Evolutionary conservation across 2,113 vertebrate genomes (phyloP).

Genomic region (Aphelocoma coerulescens): DNA sequence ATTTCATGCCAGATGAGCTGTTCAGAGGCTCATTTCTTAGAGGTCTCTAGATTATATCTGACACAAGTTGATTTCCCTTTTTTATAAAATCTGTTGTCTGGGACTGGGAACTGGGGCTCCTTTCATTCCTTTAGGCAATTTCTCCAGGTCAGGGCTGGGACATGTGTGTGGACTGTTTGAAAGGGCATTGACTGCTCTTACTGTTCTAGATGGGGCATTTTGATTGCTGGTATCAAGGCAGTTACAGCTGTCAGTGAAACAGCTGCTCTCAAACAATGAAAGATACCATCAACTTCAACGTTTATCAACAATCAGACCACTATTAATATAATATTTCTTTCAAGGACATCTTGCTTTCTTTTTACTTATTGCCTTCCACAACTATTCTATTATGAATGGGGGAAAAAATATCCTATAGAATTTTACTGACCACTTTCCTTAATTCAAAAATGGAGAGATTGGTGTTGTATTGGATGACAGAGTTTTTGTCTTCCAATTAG

Average conservation of each 20-base stretch:
- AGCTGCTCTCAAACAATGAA: background rate
- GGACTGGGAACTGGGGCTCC: background rate
- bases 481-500: background rate
- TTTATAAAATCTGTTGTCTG: background rate
- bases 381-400: background rate
- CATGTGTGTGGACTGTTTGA: background rate
- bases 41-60: background rate
- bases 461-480: background rate
- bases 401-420: background rate
- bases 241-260: background rate
- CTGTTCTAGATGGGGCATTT: background rate
- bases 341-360: background rate
- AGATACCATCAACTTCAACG: background rate
- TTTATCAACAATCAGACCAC: background rate
- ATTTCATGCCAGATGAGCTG: background rate
- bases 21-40: background rate
- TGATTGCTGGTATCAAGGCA: background rate
- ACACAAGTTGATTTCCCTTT: background rate
- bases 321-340: background rate
- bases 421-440: background rate
- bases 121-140: constrained; percentile 1
- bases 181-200: background rate
- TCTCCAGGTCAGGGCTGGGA: background rate
- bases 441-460: background rate
- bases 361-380: background rate